These are phyloP conservation scores for Eristalis pertinax DNA, from an alignment of 2,888 invertebrate species.

Conservation along the genomic window DNA sequence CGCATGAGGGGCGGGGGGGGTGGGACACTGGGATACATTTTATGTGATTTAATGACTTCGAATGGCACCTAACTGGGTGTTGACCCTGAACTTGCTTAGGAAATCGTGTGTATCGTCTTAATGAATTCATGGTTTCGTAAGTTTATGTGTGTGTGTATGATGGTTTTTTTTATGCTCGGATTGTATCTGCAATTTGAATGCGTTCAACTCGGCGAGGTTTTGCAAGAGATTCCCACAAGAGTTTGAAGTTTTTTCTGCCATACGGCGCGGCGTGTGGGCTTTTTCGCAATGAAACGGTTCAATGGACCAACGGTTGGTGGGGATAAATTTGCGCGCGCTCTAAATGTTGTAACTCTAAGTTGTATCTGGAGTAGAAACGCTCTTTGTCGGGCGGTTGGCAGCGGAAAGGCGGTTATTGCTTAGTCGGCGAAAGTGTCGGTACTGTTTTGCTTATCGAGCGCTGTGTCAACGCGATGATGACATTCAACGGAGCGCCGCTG, in stretches of 20 bases:
- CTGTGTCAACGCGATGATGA: not conserved
- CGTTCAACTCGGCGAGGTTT: conserved; percentile 9
- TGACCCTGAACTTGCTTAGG: conserved; percentile 63
- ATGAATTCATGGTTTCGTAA: conserved; percentile 35
- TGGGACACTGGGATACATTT: too few species aligned
- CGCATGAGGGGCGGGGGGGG: not conserved
- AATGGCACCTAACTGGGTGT: conserved; percentile 3
- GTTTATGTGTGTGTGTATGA: not conserved
- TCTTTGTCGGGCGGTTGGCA: not conserved
- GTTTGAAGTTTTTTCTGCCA: not conserved
- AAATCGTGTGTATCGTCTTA: conserved; percentile 10
- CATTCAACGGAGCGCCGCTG: not conserved
- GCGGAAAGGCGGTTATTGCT: not conserved
- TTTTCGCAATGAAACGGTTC: conserved; percentile 27
- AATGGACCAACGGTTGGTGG: conserved; percentile 24
- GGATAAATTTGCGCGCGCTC: not conserved
- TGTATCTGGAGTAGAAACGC: not conserved
- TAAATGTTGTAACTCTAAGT: not conserved
- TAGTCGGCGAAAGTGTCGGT: not conserved
- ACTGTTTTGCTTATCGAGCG: not conserved
- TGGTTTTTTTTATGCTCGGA: not conserved
- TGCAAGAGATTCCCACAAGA: conserved; percentile 14
- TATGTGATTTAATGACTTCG: conserved; percentile 5
- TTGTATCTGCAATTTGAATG: conserved; percentile 2
- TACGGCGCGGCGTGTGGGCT: not conserved